Base-by-base conservation (phyloP, 2,888 invertebrate genomes). In the Melipona bicolor region DNA sequence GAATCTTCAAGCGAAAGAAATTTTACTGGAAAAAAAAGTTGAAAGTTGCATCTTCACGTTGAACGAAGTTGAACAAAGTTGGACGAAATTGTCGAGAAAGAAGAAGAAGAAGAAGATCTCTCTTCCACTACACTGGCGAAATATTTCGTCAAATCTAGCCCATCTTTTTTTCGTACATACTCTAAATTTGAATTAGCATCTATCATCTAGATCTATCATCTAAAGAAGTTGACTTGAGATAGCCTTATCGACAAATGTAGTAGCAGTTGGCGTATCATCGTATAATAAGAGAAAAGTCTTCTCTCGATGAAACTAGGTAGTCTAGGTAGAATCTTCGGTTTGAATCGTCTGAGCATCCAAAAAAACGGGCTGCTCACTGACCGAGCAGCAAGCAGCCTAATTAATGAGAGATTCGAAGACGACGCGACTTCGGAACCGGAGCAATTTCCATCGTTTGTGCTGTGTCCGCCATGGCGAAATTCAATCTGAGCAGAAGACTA, bases 401-500 rank as follows among this genome's bases (percentile, higher is more conserved):
- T 88, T 86, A 86, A 77, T 64, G 27, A 24, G 61, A 68, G 75
- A 62, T 62, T 81, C 72, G 49, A 59, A 61, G 72, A 67, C 61
- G 69, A 36, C 62, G 61, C 59, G 52, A 64, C 52, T 52, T 52
- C 21, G 19, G 80, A 68, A 79, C 21, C 49, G 49, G 81, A 90
- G 87, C 87, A 89, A 91, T 91, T 88, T 91, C 85, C 87, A 87
- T 86, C 87, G 83, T 77, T 85, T 81, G 79, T 81, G 81, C 68
- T 71, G 83, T 67, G 77, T 54, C 68, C 72, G 67, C 62, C 76
- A 43, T 9, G 68, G 77, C 84, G 89, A 92, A 93, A 94, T 94
- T 93, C 91, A 94, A 93, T 94, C 92, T 90, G 88, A 75, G 70
- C 89, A 90, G 86, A 85, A 87, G 90, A 87, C 88, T 88, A 88